Evolutionary conservation across 2,113 vertebrate species (phyloP), one percentile per base, ranked within the genome.

Genomic region (Zapornia atra): DNA sequence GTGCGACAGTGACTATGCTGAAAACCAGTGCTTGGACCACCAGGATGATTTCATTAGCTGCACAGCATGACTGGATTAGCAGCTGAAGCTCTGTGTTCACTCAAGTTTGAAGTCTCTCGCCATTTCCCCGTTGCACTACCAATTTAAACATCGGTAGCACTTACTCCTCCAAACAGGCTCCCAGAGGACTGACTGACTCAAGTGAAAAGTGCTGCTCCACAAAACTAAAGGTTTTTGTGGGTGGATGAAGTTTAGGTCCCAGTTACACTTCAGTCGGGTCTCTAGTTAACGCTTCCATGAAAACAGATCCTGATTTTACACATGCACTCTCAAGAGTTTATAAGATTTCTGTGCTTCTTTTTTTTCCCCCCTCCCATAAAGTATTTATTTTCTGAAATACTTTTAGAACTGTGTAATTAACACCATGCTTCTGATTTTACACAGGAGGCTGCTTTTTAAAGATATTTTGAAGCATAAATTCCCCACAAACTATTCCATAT

Each of bases 11-110:
- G 69, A 59, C 50, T 51, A 48, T 2, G 33, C n/a, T 3, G 9
- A 54, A 83, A 73, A 17, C 2, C 69, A 70, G 77, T 11, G 2
- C 69, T 71, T 46, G 84, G 73, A 46, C 69, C 65, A 75, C 50
- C 68, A 50, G 89, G 70, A 40, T 24, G n/a, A 83, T 25, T 75
- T 63, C 50, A 64, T 80, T 6, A 70, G 86, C 0, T 2, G 50
- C 76, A 90, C 70, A 94, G 82, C 53, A 36, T 36, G 87, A 51
- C 82, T 57, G 90, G 28, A 91, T 87, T 86, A 84, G 87, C 87
- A 90, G 66, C 86, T 80, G 82, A 85, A 60, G 53, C 57, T 57
- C 61, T 71, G 81, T 11, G 56, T 66, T 82, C 66, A 51, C 73
- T 59, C 60, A 54, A 64, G 29, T 46, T 63, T 78, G 50, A 64